Evolutionary conservation across 2,888 invertebrate species (phyloP).

Genomic region (Thysanoteuthis rhombus): DNA sequence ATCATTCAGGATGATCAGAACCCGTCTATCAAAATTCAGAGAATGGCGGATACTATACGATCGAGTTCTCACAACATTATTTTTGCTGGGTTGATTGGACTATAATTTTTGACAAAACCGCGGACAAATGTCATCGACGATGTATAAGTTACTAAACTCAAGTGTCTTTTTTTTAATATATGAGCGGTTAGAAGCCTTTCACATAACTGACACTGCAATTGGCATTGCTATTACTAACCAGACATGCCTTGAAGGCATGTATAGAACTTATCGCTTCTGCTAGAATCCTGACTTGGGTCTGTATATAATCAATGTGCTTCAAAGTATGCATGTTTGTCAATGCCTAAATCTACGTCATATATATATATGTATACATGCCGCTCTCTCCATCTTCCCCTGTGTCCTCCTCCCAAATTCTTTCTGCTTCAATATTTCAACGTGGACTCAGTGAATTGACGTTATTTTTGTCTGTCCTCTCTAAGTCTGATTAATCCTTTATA

Average conservation of each 20-base stretch:
- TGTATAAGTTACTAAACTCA: no score
- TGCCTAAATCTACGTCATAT: background rate
- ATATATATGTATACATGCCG: background rate
- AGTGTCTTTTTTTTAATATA: no score
- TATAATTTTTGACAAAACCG: no score
- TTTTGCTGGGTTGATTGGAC: no score
- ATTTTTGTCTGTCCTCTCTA: background rate
- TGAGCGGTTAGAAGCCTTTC: no score
- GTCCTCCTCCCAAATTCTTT: background rate
- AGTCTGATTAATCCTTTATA: background rate
- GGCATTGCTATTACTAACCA: background rate
- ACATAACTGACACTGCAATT: background rate
- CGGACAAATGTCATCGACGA: no score
- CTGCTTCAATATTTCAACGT: background rate
- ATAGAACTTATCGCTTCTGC: background rate
- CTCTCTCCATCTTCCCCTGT: background rate
- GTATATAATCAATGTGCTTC: background rate
- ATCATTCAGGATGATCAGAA: no score
- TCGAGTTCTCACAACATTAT: background rate
- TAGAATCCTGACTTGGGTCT: background rate
- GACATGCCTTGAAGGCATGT: background rate
- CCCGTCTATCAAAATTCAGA: no score
- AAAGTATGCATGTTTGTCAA: background rate
- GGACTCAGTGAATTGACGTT: background rate
- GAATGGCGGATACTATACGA: no score